A percentile compares a stretch with the other conserved stretches of the same genome.
phyloP scores from a whole-genome alignment of 37 sponge, comb jelly and placozoan genomes.

The Haliclona indistincta region DNA sequence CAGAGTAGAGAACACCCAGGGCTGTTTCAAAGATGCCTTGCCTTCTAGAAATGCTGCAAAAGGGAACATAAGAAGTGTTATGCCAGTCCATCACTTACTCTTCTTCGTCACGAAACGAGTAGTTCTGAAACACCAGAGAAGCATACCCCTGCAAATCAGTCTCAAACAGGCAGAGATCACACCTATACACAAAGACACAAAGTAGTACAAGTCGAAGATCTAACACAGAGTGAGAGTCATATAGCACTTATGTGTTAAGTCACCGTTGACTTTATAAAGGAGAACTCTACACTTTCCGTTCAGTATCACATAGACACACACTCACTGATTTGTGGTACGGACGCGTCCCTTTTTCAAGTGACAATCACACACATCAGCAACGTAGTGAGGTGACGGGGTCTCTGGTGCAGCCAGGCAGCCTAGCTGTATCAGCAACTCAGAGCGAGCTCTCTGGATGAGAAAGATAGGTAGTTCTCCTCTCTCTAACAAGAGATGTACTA shows the following conservation, averaged over 20 bases:
- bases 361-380: not conserved
- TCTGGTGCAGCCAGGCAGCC: not conserved
- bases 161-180: conserved; percentile 18
- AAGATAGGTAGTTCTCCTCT: no score
- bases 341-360: not conserved
- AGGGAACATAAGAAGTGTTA: no score
- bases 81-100: no score
- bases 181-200: not conserved
- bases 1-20: conserved; percentile 21
- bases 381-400: not conserved
- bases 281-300: no score
- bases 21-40: conserved; percentile 28
- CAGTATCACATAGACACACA: no score
- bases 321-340: not conserved
- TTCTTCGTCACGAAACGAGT: not conserved
- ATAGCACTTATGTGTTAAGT: no score
- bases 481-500: not conserved
- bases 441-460: no score
- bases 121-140: conserved; percentile 11
- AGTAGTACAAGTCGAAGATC: not conserved
- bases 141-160: not conserved
- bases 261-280: no score
- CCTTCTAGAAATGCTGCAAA: conserved; percentile 18
- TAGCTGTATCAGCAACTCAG: not conserved
- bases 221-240: no score